These are phyloP conservation scores for Colinus virginianus DNA, from an alignment of 2,113 vertebrate genomes.

Conservation along the genomic window DNA sequence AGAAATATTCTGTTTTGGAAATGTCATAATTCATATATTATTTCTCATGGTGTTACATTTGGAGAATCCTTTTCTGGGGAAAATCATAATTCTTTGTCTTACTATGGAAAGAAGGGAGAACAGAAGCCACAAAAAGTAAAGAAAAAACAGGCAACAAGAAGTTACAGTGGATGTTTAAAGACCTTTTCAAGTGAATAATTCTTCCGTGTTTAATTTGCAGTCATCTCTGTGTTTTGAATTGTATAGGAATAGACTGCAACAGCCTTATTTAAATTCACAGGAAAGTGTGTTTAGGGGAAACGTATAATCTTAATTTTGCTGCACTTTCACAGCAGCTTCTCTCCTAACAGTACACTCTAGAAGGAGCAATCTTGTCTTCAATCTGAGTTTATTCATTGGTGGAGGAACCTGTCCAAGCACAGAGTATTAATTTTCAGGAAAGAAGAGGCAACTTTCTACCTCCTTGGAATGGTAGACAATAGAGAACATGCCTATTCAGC, in stretches of 20 bases:
- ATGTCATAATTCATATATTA: not conserved
- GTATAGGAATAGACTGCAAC: not conserved
- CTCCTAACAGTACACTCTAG: not conserved
- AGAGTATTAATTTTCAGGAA: not conserved
- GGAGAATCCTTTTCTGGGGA: not conserved
- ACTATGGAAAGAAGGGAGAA: fast-evolving
- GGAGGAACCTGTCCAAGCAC: not conserved
- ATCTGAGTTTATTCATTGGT: not conserved
- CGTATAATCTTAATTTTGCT: not conserved
- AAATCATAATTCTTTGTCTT: not conserved
- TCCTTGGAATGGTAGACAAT: not conserved
- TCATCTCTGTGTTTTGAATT: not conserved
- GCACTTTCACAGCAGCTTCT: not conserved
- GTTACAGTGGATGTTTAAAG: not conserved
- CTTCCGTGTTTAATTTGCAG: not conserved
- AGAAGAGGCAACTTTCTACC: not conserved
- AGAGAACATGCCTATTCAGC: fast-evolving
- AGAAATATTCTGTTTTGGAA: not conserved
- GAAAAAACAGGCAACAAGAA: not conserved
- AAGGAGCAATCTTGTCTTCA: not conserved
- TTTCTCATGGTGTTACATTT: not conserved
- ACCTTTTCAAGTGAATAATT: not conserved
- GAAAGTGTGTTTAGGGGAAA: not conserved
- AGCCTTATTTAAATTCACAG: not conserved
- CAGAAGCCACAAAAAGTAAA: not conserved